Base-by-base conservation (phyloP, 2,888 invertebrate genomes). In the Macropis europaea region DNA sequence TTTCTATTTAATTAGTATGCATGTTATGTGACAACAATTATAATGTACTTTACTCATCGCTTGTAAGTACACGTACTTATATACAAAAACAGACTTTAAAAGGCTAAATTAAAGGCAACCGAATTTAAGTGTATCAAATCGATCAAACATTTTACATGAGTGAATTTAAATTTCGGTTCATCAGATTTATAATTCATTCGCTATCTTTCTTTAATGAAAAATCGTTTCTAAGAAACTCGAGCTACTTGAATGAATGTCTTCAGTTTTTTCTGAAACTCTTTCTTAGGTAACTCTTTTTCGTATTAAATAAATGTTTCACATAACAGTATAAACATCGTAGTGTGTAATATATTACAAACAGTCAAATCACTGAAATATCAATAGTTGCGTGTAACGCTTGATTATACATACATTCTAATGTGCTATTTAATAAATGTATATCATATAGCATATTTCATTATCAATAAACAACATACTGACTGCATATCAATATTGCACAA, bases 401-500 rank as follows among this genome's bases (percentile, higher is more conserved):
- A 50, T 26, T 67, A 34, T 26, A 48, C 11, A 28, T 64, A 15
- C 28, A 48, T 43, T 50, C 43, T 19, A 24, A 30, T 5, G 13
- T 40, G 28, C 40, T 13, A 34, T 30, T 42, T 13, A 30, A 43
- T 2, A 43, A 28, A 13, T 19, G 19, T 42, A 40, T 19, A 13
- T 22, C n/a, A 4, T 30, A 13, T 40, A 15, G 26, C 9, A 13
- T 32, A 43, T 17, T 22, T 52, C 26, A 26, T 22, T 66, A 38
- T 17, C 17, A 50, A 56, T 54, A 7, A 13, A 48, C 11, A 34
- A 50, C 48, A 47, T 54, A 61, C 53, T 40, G 64, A 30, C 2
- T 48, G 34, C 63, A 50, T 68, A 63, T 52, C 13, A 52, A 57
- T 57, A 45, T 69, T 50, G 32, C 13, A 28, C 38, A 11, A 9